Evolutionary conservation across 2,113 vertebrate species (phyloP).

Genomic region (Eulemur rufifrons): DNA sequence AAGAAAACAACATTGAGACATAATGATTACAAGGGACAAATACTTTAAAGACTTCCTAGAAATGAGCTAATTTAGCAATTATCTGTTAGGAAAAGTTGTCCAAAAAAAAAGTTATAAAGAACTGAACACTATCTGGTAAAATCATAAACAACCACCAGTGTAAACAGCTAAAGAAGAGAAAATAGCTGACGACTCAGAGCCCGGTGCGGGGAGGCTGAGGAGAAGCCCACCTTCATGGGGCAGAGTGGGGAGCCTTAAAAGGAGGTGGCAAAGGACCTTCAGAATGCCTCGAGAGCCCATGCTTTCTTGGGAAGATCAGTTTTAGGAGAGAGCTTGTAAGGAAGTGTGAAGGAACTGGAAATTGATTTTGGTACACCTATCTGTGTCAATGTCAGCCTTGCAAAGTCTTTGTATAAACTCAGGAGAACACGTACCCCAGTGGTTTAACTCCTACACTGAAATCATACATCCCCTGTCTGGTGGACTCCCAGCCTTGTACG

Average conservation of each 20-base stretch:
- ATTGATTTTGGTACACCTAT: rapidly evolving
- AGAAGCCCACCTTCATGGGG: rapidly evolving
- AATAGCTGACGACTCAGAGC: neutral
- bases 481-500: neutral
- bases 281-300: neutral
- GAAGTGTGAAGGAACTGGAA: neutral
- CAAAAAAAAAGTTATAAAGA: neutral
- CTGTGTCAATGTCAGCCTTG: neutral
- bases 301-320: neutral
- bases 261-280: neutral
- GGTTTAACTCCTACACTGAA: neutral
- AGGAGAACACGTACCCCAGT: too few relatives aligned
- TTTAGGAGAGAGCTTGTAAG: neutral
- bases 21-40: neutral
- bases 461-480: neutral
- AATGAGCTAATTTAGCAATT: neutral
- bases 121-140: neutral
- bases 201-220: too few relatives aligned
- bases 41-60: neutral
- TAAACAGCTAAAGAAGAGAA: neutral
- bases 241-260: rapidly evolving
- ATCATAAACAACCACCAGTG: neutral
- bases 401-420: neutral
- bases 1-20: neutral
- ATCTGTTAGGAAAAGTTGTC: neutral